phyloP scores from a whole-genome alignment of 2,113 vertebrate genomes.

The Notechis scutatus region DNA sequence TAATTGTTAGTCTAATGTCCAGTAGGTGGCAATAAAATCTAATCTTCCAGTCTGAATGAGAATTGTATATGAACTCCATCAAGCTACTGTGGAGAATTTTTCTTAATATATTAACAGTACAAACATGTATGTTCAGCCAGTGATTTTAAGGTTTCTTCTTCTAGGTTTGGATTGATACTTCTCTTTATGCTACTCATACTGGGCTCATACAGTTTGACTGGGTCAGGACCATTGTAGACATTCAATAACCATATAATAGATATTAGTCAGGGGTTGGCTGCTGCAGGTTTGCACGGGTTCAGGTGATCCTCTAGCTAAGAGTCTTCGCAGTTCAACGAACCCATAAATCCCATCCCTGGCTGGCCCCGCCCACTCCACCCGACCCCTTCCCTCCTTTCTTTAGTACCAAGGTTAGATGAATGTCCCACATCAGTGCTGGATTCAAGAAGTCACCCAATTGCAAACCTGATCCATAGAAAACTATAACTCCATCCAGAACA shows the following conservation, averaged over 20 bases:
- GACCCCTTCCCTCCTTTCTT: not conserved
- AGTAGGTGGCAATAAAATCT: constrained; percentile 16
- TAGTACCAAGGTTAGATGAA: not conserved
- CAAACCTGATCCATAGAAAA: not conserved
- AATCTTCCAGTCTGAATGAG: not conserved
- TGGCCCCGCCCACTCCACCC: no score
- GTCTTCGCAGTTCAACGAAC: no score
- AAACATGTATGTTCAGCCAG: not conserved
- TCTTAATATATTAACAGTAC: not conserved
- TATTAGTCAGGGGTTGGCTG: not conserved
- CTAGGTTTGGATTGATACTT: not conserved
- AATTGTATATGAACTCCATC: not conserved
- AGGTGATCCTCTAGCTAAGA: no score
- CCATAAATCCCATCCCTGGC: no score
- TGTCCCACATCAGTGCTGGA: not conserved
- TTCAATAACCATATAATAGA: not conserved
- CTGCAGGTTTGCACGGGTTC: no score
- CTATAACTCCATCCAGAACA: not conserved
- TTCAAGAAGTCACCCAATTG: not conserved
- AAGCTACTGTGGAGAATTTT: not conserved
- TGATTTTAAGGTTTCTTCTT: not conserved
- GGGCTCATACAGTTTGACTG: not conserved
- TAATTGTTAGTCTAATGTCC: not conserved
- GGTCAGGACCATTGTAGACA: not conserved
- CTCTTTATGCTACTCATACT: not conserved